These are phyloP conservation scores for Rhaphigaster nebulosa DNA, from an alignment of 2,888 invertebrate genomes.

Conservation along the genomic window DNA sequence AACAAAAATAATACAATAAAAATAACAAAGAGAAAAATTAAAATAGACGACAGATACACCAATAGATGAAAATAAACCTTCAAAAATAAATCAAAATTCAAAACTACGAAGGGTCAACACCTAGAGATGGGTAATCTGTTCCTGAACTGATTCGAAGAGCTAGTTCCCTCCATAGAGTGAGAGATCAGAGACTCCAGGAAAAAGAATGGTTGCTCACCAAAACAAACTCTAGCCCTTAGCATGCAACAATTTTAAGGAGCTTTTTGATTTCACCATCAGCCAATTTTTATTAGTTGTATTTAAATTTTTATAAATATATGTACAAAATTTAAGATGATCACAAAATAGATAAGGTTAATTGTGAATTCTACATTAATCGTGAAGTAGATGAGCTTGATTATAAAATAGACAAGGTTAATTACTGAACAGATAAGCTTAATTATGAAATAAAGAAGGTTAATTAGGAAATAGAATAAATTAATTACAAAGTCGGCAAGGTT, in stretches of 20 bases:
- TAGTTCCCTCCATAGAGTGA: background rate
- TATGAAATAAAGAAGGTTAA: background rate
- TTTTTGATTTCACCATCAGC: background rate
- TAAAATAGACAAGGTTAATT: too few relatives aligned
- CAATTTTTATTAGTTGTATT: background rate
- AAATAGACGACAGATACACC: too few relatives aligned
- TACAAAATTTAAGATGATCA: too few relatives aligned
- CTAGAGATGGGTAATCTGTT: background rate
- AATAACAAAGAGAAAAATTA: background rate
- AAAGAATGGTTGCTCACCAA: background rate
- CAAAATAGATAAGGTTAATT: background rate
- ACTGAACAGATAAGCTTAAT: too few relatives aligned
- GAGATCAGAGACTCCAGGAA: background rate
- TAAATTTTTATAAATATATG: background rate
- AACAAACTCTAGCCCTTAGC: background rate
- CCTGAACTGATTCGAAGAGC: background rate
- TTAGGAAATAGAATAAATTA: too few relatives aligned
- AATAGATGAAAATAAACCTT: background rate
- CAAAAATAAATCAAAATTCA: background rate
- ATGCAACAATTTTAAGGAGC: background rate
- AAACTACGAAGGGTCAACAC: background rate
- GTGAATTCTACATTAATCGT: background rate
- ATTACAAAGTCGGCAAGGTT: too few relatives aligned
- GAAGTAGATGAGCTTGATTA: too few relatives aligned
- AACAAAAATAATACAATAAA: background rate